phyloP scores from a whole-genome alignment of 2,888 invertebrate species.

The Scotopteryx bipunctaria region DNA sequence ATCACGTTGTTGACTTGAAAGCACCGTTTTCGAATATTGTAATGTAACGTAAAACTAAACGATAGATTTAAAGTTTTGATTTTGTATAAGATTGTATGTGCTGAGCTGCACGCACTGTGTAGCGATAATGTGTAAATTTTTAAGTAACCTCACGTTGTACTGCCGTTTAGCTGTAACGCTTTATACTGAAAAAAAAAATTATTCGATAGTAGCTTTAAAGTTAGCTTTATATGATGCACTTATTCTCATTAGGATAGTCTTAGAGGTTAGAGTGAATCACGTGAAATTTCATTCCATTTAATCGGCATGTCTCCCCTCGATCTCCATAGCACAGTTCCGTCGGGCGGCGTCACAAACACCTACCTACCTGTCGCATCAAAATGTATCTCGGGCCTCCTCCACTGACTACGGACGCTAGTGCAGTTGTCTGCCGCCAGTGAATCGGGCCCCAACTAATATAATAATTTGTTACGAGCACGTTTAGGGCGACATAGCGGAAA shows the following conservation, averaged over 20 bases:
- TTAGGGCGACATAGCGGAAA: constrained; percentile 50
- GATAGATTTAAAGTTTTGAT: constrained; percentile 7
- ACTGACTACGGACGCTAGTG: neutral
- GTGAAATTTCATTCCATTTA: constrained; percentile 26
- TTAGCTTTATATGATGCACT: constrained; percentile 22
- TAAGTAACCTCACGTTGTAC: constrained; percentile 17
- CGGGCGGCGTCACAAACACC: constrained; percentile 13
- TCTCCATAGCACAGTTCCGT: constrained; percentile 13
- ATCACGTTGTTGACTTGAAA: neutral
- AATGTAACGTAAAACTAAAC: constrained; percentile 6
- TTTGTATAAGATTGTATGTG: constrained; percentile 20
- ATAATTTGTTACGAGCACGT: constrained; percentile 49
- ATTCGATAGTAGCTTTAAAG: constrained; percentile 22
- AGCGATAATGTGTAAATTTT: constrained; percentile 13
- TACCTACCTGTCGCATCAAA: constrained; percentile 13
- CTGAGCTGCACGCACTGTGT: constrained; percentile 17
- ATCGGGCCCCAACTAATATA: constrained; percentile 45
- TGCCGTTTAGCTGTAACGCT: constrained; percentile 26
- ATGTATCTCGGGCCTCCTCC: constrained; percentile 1
- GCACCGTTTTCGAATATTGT: neutral
- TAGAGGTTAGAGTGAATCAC: constrained; percentile 19
- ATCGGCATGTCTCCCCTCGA: constrained; percentile 24
- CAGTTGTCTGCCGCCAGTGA: constrained; percentile 25
- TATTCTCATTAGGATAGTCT: constrained; percentile 9
- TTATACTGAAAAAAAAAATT: constrained; percentile 3